These are phyloP conservation scores for Palythoa caribaeorum DNA, from an alignment of 92 coral and sea anemone species.

Conservation along the genomic window DNA sequence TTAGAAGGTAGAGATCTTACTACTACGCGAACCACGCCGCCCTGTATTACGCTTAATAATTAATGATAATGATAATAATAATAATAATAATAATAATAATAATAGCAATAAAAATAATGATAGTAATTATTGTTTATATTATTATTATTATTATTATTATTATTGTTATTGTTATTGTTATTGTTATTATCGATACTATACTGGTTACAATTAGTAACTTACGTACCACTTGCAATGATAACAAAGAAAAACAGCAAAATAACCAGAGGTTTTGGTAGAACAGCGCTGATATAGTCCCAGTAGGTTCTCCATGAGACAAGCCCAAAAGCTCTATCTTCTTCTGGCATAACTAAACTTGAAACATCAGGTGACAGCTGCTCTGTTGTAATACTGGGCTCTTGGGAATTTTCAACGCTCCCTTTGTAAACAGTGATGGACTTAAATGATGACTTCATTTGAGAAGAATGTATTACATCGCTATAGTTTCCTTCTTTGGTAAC, in stretches of 20 bases:
- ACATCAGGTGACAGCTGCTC: background rate
- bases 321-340: slow-evolving; percentile 18
- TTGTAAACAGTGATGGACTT: background rate
- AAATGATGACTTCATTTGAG: background rate
- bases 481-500: background rate
- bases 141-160: too few relatives aligned
- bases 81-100: too few relatives aligned
- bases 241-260: background rate
- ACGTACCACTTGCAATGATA: background rate
- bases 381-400: background rate
- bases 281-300: background rate
- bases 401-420: background rate
- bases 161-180: too few relatives aligned
- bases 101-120: too few relatives aligned
- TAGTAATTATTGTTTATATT: too few relatives aligned
- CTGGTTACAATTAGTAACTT: background rate
- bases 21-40: too few relatives aligned
- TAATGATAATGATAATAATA: too few relatives aligned
- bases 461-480: background rate
- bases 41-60: too few relatives aligned
- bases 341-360: background rate
- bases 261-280: background rate
- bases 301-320: slow-evolving; percentile 20
- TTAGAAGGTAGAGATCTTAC: too few relatives aligned
- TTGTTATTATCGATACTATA: too few relatives aligned